Evolutionary conservation across 1,140 invertebrate genomes (phyloP).

Genomic region (Calephelis virginiensis): DNA sequence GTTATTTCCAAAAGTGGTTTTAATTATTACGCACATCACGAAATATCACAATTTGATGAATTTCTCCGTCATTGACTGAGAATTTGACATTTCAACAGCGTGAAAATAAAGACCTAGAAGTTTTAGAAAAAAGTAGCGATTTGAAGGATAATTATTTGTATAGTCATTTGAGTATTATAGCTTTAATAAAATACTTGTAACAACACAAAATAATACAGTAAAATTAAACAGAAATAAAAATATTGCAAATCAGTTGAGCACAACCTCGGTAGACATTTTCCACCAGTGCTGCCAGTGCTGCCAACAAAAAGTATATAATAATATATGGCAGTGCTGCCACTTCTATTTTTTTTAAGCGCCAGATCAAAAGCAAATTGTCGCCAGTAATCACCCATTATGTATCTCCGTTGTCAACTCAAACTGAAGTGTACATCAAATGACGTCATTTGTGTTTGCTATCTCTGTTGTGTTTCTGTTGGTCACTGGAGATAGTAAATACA

Average conservation of each 20-base stretch:
- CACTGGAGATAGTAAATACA: too few relatives aligned
- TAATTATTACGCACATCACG: slow-evolving; percentile 42
- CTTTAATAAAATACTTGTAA: background rate
- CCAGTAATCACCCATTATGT: too few relatives aligned
- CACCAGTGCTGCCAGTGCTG: background rate
- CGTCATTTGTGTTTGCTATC: too few relatives aligned
- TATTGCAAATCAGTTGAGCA: background rate
- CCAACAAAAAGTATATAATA: too few relatives aligned
- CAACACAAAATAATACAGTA: background rate
- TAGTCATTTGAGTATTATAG: background rate
- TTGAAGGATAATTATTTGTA: background rate
- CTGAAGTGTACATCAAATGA: too few relatives aligned
- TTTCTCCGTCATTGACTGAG: slow-evolving; percentile 62
- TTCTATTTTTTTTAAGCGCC: too few relatives aligned
- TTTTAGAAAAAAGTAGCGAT: background rate
- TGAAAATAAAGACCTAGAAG: slow-evolving; percentile 34
- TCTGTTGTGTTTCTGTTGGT: too few relatives aligned
- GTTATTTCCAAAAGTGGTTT: slow-evolving; percentile 46
- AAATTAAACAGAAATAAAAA: slow-evolving; percentile 34
- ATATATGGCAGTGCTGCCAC: too few relatives aligned
- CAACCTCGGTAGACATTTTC: slow-evolving; percentile 11
- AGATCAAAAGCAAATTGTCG: too few relatives aligned
- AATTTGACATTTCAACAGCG: slow-evolving; percentile 68
- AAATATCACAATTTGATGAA: slow-evolving; percentile 50
- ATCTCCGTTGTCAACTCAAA: too few relatives aligned